Conservation (phyloP, 2,797 vertebrate species). For the Ciconia nigra region DNA sequence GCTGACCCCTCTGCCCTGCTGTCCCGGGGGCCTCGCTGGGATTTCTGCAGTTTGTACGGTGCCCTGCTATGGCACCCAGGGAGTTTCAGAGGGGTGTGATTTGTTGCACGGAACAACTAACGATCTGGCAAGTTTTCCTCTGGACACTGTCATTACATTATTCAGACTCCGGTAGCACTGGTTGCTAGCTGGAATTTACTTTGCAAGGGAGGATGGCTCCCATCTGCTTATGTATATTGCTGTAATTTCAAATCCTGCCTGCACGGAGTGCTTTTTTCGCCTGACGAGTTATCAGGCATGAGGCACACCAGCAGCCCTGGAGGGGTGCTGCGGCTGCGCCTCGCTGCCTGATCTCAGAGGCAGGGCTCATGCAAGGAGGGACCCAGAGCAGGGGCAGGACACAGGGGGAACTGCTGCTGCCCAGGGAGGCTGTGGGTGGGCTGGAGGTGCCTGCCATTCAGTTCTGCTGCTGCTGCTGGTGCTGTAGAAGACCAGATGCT, state of each 20-base stretch:
- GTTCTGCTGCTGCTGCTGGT: not conserved
- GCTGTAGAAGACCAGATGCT: not conserved
- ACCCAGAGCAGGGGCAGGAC: not conserved
- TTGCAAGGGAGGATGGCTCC: not conserved
- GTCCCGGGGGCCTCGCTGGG: not conserved
- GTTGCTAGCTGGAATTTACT: not conserved
- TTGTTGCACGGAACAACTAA: not conserved
- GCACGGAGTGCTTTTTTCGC: not conserved
- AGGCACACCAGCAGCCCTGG: not conserved
- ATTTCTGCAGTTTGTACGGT: not conserved
- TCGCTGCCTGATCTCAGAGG: not conserved
- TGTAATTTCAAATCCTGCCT: not conserved
- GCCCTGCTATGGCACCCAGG: not conserved
- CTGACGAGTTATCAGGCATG: not conserved
- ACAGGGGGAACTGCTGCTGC: not conserved
- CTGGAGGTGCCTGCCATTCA: accelerated
- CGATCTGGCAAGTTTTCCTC: not conserved
- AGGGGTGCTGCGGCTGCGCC: accelerated
- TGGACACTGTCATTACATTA: not conserved
- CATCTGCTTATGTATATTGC: not conserved
- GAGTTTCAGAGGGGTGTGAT: not conserved
- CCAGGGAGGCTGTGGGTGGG: not conserved
- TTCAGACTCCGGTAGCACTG: not conserved
- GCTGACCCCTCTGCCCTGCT: not conserved
- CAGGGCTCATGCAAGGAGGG: not conserved